Evolutionary conservation across 2,888 invertebrate genomes (phyloP).

Genomic region (Germaria angustata): DNA sequence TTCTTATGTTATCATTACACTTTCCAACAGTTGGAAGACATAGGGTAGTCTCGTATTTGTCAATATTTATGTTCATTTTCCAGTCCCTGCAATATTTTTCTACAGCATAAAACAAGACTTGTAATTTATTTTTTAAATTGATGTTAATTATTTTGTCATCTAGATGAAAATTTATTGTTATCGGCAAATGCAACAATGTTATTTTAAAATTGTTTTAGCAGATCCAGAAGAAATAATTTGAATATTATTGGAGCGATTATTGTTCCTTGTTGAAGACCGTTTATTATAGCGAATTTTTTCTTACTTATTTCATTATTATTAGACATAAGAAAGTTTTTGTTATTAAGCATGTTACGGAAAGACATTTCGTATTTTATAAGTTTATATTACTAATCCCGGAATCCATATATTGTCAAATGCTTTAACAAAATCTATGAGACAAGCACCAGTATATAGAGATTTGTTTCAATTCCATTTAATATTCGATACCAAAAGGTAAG

Average conservation of each 20-base stretch:
- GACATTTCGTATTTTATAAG: no score
- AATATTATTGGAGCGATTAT: background rate
- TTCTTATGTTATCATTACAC: slow-evolving; percentile 33
- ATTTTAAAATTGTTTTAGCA: slow-evolving; percentile 4
- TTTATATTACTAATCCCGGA: no score
- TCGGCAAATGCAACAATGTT: slow-evolving; percentile 28
- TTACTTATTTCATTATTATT: no score
- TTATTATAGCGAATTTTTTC: background rate
- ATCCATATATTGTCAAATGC: no score
- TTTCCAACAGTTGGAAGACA: slow-evolving; percentile 38
- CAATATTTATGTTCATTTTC: background rate
- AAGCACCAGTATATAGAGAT: slow-evolving; percentile 1
- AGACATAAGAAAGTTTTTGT: no score
- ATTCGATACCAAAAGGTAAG: slow-evolving; percentile 17
- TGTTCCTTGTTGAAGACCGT: no score
- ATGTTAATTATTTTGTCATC: slow-evolving; percentile 9
- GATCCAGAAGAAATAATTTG: background rate
- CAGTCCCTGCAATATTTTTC: slow-evolving; percentile 20
- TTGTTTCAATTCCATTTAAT: slow-evolving; percentile 25
- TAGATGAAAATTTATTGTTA: slow-evolving; percentile 19
- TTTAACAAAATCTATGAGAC: background rate
- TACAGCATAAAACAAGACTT: background rate
- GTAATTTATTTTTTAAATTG: background rate
- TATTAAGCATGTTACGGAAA: no score
- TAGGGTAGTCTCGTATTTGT: slow-evolving; percentile 11